These are phyloP conservation scores for Drosophila phalerata DNA, from an alignment of 2,888 invertebrate genomes.

Conservation along the genomic window DNA sequence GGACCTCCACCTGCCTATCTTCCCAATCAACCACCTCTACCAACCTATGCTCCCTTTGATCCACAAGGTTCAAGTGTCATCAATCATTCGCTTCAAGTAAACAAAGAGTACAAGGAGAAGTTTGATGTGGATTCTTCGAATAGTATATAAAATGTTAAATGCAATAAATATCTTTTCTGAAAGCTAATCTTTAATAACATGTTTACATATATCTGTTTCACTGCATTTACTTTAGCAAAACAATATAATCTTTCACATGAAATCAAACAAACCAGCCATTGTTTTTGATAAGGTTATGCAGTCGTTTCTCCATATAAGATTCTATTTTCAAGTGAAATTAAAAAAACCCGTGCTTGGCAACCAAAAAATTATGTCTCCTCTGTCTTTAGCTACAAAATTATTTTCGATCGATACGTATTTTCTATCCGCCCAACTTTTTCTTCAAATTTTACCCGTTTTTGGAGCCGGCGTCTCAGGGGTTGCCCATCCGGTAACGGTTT, in stretches of 20 bases:
- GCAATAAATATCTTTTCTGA: neutral
- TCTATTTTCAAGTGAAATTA: neutral
- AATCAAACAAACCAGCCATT: neutral
- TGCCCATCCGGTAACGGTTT: too few species aligned
- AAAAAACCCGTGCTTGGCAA: neutral
- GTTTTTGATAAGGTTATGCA: constrained; percentile 5
- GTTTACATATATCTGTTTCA: neutral
- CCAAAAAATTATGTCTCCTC: too few species aligned
- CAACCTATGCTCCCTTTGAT: neutral
- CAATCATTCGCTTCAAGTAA: constrained; percentile 72
- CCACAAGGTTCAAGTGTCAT: constrained; percentile 53
- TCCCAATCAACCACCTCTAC: neutral
- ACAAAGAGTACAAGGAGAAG: constrained; percentile 71
- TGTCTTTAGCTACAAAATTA: too few species aligned
- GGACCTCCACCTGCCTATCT: neutral
- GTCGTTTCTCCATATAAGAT: neutral
- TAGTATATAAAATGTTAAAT: constrained; percentile 8
- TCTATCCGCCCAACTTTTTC: too few species aligned
- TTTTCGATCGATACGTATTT: too few species aligned
- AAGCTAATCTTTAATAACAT: neutral
- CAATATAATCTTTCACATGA: neutral
- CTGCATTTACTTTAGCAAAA: neutral
- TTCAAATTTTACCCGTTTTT: too few species aligned
- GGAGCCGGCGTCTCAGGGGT: too few species aligned
- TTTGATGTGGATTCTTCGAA: constrained; percentile 10